Evolutionary conservation across 2,888 invertebrate genomes (phyloP).

Genomic region (Oegoconia quadripuncta): DNA sequence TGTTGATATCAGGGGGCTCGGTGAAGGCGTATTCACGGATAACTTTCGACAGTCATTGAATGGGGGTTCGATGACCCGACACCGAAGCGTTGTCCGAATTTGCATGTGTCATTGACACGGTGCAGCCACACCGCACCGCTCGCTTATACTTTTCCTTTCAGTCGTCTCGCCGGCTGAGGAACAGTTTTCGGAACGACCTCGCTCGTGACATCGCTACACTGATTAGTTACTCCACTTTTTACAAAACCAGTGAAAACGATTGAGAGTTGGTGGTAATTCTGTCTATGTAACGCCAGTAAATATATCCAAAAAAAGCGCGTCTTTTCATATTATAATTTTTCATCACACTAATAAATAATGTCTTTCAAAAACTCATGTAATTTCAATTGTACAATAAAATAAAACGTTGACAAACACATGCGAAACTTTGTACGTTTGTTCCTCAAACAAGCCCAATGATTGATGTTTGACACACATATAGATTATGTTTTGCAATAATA

Average conservation of each 20-base stretch:
- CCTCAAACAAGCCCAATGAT: too few relatives aligned
- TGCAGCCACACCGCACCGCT: slow-evolving; percentile 43
- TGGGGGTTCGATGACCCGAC: slow-evolving; percentile 69
- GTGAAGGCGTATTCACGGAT: slow-evolving; percentile 57
- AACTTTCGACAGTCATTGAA: slow-evolving; percentile 78
- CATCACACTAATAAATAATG: too few relatives aligned
- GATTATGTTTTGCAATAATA: too few relatives aligned
- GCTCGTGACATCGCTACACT: slow-evolving; percentile 62
- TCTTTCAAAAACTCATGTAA: too few relatives aligned
- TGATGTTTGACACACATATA: too few relatives aligned
- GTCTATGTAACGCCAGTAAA: too few relatives aligned
- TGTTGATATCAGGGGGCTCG: slow-evolving; percentile 40
- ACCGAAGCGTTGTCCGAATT: slow-evolving; percentile 65
- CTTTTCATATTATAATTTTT: too few relatives aligned
- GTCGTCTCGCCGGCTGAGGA: slow-evolving; percentile 53
- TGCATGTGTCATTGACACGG: slow-evolving; percentile 78
- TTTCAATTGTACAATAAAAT: too few relatives aligned
- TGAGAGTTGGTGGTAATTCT: background rate
- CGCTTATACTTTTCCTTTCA: slow-evolving; percentile 75
- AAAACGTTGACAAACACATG: too few relatives aligned
- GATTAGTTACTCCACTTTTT: slow-evolving; percentile 10
- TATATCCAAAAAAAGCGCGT: too few relatives aligned
- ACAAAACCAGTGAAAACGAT: background rate
- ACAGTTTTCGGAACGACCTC: slow-evolving; percentile 64
- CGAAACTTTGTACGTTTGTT: too few relatives aligned